phyloP scores from a whole-genome alignment of 2,888 invertebrate genomes.

The Tanytarsus gracilentus region DNA sequence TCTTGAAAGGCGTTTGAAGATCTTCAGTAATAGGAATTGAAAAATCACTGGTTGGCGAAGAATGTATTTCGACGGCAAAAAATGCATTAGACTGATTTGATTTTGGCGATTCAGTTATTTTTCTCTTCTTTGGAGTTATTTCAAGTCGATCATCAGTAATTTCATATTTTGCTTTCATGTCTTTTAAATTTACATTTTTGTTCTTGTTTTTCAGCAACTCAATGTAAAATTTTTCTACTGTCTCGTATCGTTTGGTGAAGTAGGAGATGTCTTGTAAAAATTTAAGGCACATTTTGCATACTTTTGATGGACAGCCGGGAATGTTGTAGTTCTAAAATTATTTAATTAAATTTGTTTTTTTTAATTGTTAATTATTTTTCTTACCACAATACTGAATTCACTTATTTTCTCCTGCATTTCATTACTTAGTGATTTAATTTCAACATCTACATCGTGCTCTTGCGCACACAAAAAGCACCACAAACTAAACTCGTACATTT shows the following conservation, averaged over 20 bases:
- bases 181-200: neutral
- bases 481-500: slow-evolving; percentile 1
- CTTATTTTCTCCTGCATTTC: neutral
- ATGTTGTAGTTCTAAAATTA: slow-evolving; percentile 9
- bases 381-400: slow-evolving; percentile 4
- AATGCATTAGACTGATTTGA: no score
- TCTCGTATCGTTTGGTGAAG: neutral
- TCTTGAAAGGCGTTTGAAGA: no score
- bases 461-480: slow-evolving; percentile 18
- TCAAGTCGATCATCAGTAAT: neutral
- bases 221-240: slow-evolving; percentile 9
- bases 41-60: no score
- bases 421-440: neutral
- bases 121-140: neutral
- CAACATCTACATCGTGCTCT: neutral
- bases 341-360: neutral
- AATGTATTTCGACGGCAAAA: no score
- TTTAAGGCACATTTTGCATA: neutral
- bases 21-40: no score
- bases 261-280: neutral
- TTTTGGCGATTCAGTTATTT: neutral
- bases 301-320: neutral
- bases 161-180: neutral
- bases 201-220: slow-evolving; percentile 1
- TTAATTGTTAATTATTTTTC: neutral